Evolutionary conservation across 2,113 vertebrate species (phyloP).

Genomic region (Papio anubis): DNA sequence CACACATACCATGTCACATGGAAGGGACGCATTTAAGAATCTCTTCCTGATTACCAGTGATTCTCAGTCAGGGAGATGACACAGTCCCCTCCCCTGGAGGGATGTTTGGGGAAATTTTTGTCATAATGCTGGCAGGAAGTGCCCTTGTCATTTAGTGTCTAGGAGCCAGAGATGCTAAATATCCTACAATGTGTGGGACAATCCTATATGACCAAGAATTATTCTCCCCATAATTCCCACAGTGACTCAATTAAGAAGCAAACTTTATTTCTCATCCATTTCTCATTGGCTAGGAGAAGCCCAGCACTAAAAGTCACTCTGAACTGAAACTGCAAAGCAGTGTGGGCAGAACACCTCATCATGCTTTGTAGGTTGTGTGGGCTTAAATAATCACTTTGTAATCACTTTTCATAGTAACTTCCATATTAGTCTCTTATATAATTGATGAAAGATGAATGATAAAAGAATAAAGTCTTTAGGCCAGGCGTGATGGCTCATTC

Average conservation of each 20-base stretch:
- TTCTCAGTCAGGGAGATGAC: not conserved
- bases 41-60: not conserved
- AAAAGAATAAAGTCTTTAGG: not conserved
- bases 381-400: conserved; percentile 34
- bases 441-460: conserved; percentile 22
- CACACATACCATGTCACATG: not conserved
- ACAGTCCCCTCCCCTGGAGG: not conserved
- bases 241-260: not conserved
- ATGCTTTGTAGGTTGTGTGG: not conserved
- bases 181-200: not conserved
- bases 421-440: not conserved
- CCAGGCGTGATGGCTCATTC: too few species aligned
- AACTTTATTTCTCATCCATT: conserved; percentile 45
- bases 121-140: not conserved
- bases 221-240: not conserved
- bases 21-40: not conserved
- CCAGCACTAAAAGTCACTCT: conserved; percentile 27
- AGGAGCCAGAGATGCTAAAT: not conserved
- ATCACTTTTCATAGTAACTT: not conserved
- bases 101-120: not conserved
- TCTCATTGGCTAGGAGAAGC: not conserved
- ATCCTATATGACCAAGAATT: not conserved
- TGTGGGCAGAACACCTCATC: not conserved
- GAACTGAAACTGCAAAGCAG: conserved; percentile 18
- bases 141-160: not conserved